A percentile compares a stretch with the other conserved stretches of the same genome.
Conservation (phyloP, 2,113 vertebrate species). For the Anolis sagrei region DNA sequence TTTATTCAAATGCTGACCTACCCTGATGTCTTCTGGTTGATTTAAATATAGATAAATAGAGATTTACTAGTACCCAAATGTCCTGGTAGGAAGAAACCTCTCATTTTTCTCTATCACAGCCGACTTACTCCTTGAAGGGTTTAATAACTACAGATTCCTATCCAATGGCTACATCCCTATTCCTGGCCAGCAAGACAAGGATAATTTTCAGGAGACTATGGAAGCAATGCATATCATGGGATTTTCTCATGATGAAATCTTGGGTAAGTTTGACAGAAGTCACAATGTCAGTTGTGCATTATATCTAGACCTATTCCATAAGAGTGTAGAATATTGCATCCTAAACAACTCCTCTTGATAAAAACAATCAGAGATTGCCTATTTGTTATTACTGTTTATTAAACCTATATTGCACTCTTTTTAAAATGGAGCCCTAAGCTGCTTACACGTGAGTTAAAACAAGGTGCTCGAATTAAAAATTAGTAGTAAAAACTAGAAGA, state of each 20-base stretch:
- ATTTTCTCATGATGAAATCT: slow-evolving; percentile 94
- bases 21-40: neutral
- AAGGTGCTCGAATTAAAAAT: too few relatives aligned
- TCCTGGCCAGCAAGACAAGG: slow-evolving; percentile 98
- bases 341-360: neutral
- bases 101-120: slow-evolving; percentile 71
- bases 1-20: slow-evolving; percentile 7
- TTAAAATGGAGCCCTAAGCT: too few relatives aligned
- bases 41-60: slow-evolving; percentile 9
- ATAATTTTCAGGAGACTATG: slow-evolving; percentile 99
- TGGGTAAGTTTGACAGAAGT: slow-evolving; percentile 81
- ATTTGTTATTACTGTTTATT: too few relatives aligned
- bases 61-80: neutral
- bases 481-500: too few relatives aligned
- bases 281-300: neutral
- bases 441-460: too few relatives aligned
- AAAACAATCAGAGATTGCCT: neutral
- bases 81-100: neutral
- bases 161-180: slow-evolving; percentile 97
- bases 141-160: slow-evolving; percentile 94
- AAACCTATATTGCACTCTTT: too few relatives aligned
- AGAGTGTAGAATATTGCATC: neutral
- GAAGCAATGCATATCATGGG: slow-evolving; percentile 99
- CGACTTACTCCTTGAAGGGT: slow-evolving; percentile 92
- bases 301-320: neutral